Percentiles rank a stretch among this genome's conserved stretches.
These are phyloP conservation scores for Anarrhichthys ocellatus DNA, from an alignment of 2,113 vertebrate genomes.

Conservation along the genomic window DNA sequence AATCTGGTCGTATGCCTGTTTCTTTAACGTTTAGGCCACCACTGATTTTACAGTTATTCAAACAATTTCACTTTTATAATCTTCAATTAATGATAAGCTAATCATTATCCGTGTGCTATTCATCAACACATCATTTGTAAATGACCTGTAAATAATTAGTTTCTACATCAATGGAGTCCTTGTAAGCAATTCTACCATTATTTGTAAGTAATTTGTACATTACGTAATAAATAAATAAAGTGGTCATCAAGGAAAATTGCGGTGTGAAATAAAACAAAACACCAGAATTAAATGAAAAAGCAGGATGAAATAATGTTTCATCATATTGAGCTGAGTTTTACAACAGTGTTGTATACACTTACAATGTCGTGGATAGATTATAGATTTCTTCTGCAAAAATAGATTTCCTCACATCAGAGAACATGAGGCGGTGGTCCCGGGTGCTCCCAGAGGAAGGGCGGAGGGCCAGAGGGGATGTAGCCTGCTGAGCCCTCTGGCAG, in stretches of 20 bases:
- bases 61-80: background rate
- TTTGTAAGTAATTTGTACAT: too few relatives aligned
- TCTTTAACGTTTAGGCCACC: background rate
- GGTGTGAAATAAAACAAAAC: background rate
- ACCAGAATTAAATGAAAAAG: background rate
- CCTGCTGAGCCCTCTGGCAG: slow-evolving; percentile 27
- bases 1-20: background rate
- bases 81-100: background rate
- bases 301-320: background rate
- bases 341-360: background rate
- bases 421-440: background rate
- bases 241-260: background rate
- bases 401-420: background rate
- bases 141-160: too few relatives aligned
- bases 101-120: background rate
- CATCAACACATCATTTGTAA: background rate
- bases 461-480: background rate
- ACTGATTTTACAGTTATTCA: background rate
- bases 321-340: background rate
- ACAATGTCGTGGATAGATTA: background rate
- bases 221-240: background rate
- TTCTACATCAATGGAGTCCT: background rate
- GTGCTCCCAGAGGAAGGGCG: slow-evolving; percentile 25
- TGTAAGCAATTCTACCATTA: background rate
- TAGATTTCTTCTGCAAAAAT: background rate